Evolutionary conservation across 2,888 invertebrate genomes (phyloP).

Genomic region (Bombylius discolor): DNA sequence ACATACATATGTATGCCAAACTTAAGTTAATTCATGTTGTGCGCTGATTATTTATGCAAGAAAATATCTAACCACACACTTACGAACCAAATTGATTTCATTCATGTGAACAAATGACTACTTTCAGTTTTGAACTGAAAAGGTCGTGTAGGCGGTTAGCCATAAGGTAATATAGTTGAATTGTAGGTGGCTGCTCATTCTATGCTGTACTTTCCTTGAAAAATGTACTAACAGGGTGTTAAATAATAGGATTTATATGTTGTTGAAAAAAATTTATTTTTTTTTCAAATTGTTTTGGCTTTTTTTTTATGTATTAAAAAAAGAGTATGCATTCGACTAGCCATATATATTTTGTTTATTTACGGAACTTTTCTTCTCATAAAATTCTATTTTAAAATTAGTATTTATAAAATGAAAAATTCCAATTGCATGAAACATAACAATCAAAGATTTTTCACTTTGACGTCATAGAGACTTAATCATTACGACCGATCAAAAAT

Average conservation of each 20-base stretch:
- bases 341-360: too few species aligned
- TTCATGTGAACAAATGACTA: conserved; percentile 5
- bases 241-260: too few species aligned
- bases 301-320: too few species aligned
- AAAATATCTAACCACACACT: conserved; percentile 5
- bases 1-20: not conserved
- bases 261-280: too few species aligned
- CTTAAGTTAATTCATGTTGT: conserved; percentile 5
- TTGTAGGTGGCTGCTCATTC: not conserved
- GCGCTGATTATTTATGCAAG: conserved; percentile 8
- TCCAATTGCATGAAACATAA: not conserved
- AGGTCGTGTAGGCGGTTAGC: not conserved
- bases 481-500: not conserved
- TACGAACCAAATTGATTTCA: conserved; percentile 7
- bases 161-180: not conserved
- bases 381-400: too few species aligned
- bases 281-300: too few species aligned
- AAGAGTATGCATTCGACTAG: too few species aligned
- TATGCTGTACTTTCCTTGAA: not conserved
- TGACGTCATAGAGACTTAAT: not conserved
- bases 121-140: not conserved
- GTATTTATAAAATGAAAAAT: not conserved
- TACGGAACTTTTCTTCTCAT: too few species aligned
- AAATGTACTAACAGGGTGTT: too few species aligned
- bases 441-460: not conserved